Base-by-base conservation (phyloP, 2,888 invertebrate genomes). In the Chrysolina haemoptera region DNA sequence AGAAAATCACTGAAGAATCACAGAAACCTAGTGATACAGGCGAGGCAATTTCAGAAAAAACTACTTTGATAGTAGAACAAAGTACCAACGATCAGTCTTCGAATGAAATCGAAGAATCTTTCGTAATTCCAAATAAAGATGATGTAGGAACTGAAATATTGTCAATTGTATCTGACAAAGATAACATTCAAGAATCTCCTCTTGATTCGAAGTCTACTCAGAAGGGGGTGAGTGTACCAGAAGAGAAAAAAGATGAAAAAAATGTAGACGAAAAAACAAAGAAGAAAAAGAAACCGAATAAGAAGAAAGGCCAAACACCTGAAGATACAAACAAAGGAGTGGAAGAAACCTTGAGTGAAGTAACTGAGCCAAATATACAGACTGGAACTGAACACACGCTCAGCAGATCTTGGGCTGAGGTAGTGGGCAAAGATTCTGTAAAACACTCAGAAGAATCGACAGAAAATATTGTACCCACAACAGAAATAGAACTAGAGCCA, bases 221-320 rank as follows among this genome's bases (percentile, higher is more conserved):
- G 35, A n/a, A 11, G 43, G 0, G 11, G 10, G 10, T 27, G 40
- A 27, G 16, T 27, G 14, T 9, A 35, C 27, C 20, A n/a, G 68
- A 35, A 40, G 67, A 40, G n/a, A 43, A 35, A 35, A 20, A 62
- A 62, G 43, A 62, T 4, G 62, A 72, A 10, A 46, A 62, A 11
- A 27, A 72, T 43, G 9, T 35, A 12, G 70, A 73, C 10, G 55
- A 69, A 20, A 68, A 62, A 53, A 71, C 66, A 16, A 63, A 53
- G 1, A 75, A 68, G 71, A 74, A 77, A 66, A 72, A 76, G 43
- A 75, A 77, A 48, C 40, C 53, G 9, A 67, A 70, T 20, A 69
- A 53, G 35, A 76, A 75, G 46, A 53, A 69, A 18, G 66, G 46
- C 18, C 68, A 16, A 12, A n/a, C 10, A 66, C 16, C 14, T n/a